Base-by-base conservation (phyloP, 2,888 invertebrate species). In the Chironomus riparius region DNA sequence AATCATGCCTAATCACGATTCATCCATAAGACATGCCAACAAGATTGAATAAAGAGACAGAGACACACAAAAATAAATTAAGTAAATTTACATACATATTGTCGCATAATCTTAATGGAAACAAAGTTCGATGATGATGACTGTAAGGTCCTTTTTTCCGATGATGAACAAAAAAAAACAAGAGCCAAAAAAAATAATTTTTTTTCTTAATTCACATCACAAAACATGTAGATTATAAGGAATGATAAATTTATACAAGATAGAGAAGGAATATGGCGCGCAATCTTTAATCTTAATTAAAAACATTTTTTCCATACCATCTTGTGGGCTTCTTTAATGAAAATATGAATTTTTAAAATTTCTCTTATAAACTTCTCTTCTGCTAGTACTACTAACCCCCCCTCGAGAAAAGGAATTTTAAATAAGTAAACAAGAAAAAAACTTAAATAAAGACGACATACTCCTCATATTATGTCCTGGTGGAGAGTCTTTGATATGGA, bases 251-350 rank as follows among this genome's bases (percentile, higher is more conserved):
- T 68, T 68, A 38, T 62, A 21, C 22, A 47, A 68, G 24, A 62
- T 28, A 68, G 48, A 48, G 47, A 56, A 50, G 65, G 21, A 24
- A 28, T 3, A 68, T 22, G 48, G 72, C 62, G 72, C 74, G 74
- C 47, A 68, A 62, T 68, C 28, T 74, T 74, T 24, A 47, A 24
- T 74, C 62, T 74, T 68, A 74, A 74, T 74, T 74, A 74, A 74
- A 74, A 38, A 38, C 7, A 22, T 65, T 65, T 65, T 65, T 22
- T 65, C 65, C 38, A 18, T 47, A 68, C 62, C 28, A 10, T 73
- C 72, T 73, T 62, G 62, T 74, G 68, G 68, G 68, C 74, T 65
- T 68, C 13, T 65, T 4, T 65, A 65, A 65, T 65, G 65, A 65
- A 65, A 65, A 65, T 65, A 65, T 65, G 21, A 65, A 65, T 65